Evolutionary conservation across 2,113 vertebrate species (phyloP).

Genomic region (Saimiri boliviensis): DNA sequence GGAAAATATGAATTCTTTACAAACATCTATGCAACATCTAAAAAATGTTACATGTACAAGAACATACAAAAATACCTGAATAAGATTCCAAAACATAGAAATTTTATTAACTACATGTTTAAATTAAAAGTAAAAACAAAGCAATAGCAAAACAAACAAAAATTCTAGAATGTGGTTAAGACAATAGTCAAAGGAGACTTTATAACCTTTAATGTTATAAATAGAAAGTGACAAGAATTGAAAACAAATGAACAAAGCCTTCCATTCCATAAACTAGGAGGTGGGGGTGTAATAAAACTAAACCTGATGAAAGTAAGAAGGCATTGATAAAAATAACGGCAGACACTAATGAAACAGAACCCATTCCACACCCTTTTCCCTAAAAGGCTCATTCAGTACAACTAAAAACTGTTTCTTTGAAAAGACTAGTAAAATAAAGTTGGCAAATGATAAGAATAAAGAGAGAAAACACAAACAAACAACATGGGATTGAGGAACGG

Average conservation of each 20-base stretch:
- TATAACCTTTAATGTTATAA: neutral
- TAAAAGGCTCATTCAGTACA: neutral
- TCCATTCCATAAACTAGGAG: neutral
- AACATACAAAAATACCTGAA: neutral
- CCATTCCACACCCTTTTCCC: neutral
- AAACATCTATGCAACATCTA: neutral
- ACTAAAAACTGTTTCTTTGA: neutral
- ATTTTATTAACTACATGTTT: neutral
- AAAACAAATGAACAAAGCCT: neutral
- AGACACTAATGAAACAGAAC: slow-evolving; percentile 38
- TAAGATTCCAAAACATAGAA: neutral
- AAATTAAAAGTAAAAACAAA: slow-evolving; percentile 7
- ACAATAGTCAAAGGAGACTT: neutral
- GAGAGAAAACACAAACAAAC: neutral
- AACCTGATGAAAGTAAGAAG: neutral
- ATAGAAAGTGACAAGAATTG: neutral
- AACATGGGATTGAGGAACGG: neutral
- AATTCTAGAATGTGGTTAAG: neutral
- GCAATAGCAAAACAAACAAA: neutral
- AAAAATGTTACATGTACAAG: neutral
- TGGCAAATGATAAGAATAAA: neutral
- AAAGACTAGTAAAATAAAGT: slow-evolving; percentile 1
- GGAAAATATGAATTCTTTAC: neutral
- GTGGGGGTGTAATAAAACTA: neutral
- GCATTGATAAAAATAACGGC: slow-evolving; percentile 47